Conservation (phyloP, 2,797 vertebrate species). For the Pipistrellus nathusii region DNA sequence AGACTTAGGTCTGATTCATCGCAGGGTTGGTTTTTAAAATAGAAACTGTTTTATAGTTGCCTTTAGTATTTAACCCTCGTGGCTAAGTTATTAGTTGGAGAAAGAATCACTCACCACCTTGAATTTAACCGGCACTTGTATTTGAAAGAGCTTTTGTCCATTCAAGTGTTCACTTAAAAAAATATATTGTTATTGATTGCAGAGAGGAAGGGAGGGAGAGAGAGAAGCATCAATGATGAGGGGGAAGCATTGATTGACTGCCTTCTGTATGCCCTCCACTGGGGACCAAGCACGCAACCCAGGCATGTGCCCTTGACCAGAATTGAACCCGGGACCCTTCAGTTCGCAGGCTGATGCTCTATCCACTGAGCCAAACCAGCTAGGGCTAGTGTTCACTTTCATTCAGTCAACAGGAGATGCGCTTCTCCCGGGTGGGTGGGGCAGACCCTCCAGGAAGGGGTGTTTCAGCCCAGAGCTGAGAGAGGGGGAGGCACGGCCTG, state of each 20-base stretch:
- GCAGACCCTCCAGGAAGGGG: too few species aligned
- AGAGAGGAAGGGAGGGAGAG: too few species aligned
- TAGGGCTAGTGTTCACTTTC: background rate
- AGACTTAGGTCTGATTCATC: constrained; percentile 51
- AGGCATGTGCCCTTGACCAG: too few species aligned
- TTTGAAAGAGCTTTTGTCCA: constrained; percentile 21
- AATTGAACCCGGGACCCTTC: too few species aligned
- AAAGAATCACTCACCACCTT: background rate
- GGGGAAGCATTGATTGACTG: too few species aligned
- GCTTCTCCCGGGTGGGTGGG: background rate
- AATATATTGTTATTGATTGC: too few species aligned
- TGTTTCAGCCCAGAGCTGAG: background rate
- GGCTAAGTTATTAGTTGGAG: constrained; percentile 45
- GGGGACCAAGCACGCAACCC: too few species aligned
- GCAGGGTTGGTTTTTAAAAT: constrained; percentile 59
- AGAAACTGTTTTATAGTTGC: constrained; percentile 47
- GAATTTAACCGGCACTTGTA: background rate
- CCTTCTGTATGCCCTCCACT: too few species aligned
- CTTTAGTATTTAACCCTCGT: background rate
- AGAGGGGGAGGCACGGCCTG: background rate
- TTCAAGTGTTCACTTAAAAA: background rate
- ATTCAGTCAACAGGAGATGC: background rate
- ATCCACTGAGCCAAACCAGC: too few species aligned
- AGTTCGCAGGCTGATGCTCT: too few species aligned
- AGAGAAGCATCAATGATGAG: too few species aligned